Conservation (phyloP, 2,113 vertebrate genomes). For the Phylloscopus trochilus region DNA sequence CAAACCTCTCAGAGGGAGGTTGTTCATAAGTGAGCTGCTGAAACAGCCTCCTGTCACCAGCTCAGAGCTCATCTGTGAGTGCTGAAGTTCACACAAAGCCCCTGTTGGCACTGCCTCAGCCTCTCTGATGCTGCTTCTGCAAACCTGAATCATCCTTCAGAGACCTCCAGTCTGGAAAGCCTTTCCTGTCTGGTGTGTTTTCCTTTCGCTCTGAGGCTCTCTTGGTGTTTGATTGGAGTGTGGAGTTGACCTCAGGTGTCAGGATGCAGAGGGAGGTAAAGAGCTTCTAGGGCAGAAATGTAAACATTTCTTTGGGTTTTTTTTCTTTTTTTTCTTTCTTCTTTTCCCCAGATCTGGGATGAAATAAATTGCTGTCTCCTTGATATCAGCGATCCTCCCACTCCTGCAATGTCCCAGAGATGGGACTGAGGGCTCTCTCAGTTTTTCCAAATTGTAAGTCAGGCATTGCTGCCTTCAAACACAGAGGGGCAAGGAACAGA, state of each 20-base stretch:
- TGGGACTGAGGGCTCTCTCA: neutral
- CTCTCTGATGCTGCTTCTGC: neutral
- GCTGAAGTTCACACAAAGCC: neutral
- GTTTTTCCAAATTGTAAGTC: neutral
- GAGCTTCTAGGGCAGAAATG: neutral
- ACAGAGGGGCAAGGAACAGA: neutral
- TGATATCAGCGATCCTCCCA: neutral
- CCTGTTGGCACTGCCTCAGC: accelerated
- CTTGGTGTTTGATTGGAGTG: neutral
- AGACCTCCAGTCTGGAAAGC: neutral
- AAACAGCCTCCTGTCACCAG: neutral
- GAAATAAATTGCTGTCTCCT: neutral
- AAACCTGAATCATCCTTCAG: neutral
- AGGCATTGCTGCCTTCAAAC: neutral
- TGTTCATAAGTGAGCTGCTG: neutral
- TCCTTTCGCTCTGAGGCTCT: neutral
- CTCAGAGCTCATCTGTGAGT: neutral
- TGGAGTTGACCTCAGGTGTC: neutral
- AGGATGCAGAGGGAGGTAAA: neutral
- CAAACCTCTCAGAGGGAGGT: neutral
- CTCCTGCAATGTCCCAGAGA: neutral
- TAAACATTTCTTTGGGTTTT: neutral
- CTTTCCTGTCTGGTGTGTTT: neutral
- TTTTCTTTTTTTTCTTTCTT: neutral
- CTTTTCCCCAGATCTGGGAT: neutral